Evolutionary conservation across 1,140 invertebrate genomes (phyloP).

Genomic region (Drosophila bocki): DNA sequence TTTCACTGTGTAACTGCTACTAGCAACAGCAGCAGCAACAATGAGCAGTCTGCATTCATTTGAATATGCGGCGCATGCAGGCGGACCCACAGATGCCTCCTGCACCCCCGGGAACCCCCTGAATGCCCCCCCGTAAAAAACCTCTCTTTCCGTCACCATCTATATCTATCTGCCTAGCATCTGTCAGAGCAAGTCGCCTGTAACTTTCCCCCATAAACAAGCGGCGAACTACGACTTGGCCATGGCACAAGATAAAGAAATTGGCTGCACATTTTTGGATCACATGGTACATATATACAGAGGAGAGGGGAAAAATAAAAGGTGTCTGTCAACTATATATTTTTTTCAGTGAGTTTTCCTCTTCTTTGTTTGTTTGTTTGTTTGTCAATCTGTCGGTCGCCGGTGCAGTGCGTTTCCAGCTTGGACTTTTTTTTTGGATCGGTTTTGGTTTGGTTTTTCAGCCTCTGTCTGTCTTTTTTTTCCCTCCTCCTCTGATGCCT

Average conservation of each 20-base stretch:
- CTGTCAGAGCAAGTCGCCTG: constrained; percentile 71
- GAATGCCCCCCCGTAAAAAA: neutral
- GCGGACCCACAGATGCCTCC: constrained; percentile 40
- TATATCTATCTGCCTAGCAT: constrained; percentile 70
- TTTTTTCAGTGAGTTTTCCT: constrained; percentile 44
- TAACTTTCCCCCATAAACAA: constrained; percentile 81
- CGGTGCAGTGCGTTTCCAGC: constrained; percentile 44
- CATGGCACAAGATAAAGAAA: constrained; percentile 56
- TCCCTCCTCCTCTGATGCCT: constrained; percentile 29
- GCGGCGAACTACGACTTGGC: constrained; percentile 46
- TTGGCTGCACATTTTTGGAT: constrained; percentile 62
- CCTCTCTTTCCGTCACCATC: constrained; percentile 8
- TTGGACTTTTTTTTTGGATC: constrained; percentile 25
- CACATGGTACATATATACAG: constrained; percentile 12
- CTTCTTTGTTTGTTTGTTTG: constrained; percentile 39
- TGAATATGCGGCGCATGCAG: constrained; percentile 75
- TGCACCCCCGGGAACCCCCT: neutral
- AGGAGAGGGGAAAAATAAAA: neutral
- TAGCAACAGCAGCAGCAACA: constrained; percentile 25
- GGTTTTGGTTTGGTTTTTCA: constrained; percentile 20
- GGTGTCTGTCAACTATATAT: constrained; percentile 70
- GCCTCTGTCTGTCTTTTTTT: constrained; percentile 13
- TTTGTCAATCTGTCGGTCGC: constrained; percentile 60
- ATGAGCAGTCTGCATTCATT: constrained; percentile 69
- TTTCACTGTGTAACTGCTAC: constrained; percentile 13